Evolutionary conservation across 2,113 vertebrate species (phyloP).

Genomic region (Trichechus manatus): DNA sequence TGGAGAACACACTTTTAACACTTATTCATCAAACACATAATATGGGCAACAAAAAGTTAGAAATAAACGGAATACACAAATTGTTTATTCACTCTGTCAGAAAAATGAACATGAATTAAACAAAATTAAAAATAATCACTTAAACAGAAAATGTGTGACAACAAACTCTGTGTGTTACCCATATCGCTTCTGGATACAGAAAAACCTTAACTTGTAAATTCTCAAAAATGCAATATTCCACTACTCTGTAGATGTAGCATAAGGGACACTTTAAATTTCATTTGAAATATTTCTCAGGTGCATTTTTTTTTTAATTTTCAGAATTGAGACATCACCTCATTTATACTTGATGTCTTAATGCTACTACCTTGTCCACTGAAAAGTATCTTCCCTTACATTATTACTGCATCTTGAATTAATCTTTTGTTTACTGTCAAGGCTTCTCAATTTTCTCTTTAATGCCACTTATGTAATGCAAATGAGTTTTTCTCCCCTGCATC

Average conservation of each 20-base stretch:
- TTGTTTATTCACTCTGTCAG: neutral
- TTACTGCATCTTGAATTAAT: slow-evolving; percentile 18
- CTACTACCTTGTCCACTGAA: slow-evolving; percentile 22
- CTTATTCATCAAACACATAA: neutral
- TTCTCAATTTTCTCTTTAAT: slow-evolving; percentile 68
- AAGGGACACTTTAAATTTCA: slow-evolving; percentile 1
- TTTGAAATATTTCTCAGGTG: slow-evolving; percentile 41
- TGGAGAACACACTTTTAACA: neutral
- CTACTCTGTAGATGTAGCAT: neutral
- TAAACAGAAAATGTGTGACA: neutral
- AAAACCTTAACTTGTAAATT: neutral
- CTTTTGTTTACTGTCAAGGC: slow-evolving; percentile 6
- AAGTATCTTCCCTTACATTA: slow-evolving; percentile 32
- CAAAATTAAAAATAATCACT: neutral
- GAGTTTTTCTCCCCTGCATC: slow-evolving; percentile 46
- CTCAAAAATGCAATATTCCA: neutral
- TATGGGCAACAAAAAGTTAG: neutral
- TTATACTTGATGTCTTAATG: slow-evolving; percentile 49
- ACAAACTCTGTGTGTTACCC: neutral
- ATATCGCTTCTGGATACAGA: neutral
- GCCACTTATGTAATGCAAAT: slow-evolving; percentile 72
- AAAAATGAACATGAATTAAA: neutral
- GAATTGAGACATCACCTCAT: neutral
- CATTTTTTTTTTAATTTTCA: neutral
- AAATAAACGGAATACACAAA: neutral